phyloP scores from a whole-genome alignment of 92 coral and sea anemone genomes.

The Porites lobata region DNA sequence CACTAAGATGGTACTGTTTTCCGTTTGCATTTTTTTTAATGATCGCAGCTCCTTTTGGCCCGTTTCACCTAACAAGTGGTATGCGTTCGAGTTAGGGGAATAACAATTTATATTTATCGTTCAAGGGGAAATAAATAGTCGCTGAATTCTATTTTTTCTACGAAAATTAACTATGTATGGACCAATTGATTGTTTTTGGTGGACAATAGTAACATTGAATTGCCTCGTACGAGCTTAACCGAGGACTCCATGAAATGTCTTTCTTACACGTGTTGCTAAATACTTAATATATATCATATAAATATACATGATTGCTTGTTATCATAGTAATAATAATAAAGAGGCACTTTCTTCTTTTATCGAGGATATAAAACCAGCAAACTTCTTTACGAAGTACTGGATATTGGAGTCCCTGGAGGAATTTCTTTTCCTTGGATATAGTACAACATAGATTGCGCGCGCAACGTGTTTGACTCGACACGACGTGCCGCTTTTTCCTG shows the following conservation, averaged over 20 bases:
- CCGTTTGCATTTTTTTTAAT: background rate
- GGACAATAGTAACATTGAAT: slow-evolving; percentile 20
- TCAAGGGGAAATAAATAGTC: slow-evolving; percentile 8
- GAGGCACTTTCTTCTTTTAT: no score
- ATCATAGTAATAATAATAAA: no score
- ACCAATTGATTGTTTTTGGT: slow-evolving; percentile 22
- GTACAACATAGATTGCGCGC: no score
- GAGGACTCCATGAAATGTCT: background rate
- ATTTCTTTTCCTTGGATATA: no score
- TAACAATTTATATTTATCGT: slow-evolving; percentile 27
- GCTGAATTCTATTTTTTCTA: slow-evolving; percentile 33
- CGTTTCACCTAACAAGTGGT: background rate
- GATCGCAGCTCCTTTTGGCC: background rate
- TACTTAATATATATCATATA: background rate
- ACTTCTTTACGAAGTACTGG: no score
- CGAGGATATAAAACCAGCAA: no score
- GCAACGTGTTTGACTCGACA: no score
- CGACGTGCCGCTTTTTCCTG: no score
- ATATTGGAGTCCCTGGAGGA: no score
- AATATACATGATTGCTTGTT: no score
- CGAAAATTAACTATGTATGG: slow-evolving; percentile 6
- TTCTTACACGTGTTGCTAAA: background rate
- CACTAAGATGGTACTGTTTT: no score
- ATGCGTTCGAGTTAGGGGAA: background rate
- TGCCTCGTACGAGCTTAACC: background rate